Percentiles rank a stretch among this genome's conserved stretches.
phyloP scores from a whole-genome alignment of 2,797 vertebrate genomes.

The Odontamblyopus lacepedii region DNA sequence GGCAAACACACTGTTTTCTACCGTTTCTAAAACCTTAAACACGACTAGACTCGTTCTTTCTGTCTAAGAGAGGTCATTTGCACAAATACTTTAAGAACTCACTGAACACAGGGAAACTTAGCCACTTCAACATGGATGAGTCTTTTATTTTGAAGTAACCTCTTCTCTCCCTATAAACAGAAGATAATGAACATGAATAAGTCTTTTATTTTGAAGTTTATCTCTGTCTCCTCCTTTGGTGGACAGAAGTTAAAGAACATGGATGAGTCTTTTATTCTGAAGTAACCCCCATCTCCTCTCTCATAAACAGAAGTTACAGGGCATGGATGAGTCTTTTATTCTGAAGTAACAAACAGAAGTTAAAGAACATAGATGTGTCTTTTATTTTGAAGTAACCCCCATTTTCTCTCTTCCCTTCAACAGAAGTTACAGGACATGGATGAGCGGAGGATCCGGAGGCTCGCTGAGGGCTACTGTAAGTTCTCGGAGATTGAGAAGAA shows the following conservation, averaged over 20 bases:
- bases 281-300: background rate
- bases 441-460: conserved; percentile 85
- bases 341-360: conserved; percentile 77
- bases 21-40: no score
- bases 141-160: no score
- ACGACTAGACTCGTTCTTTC: no score
- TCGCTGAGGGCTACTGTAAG: conserved; percentile 88
- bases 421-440: conserved; percentile 97
- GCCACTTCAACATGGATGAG: conserved; percentile 83
- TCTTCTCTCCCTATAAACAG: conserved; percentile 61
- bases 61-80: no score
- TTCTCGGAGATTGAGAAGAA: conserved; percentile 92
- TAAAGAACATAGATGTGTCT: conserved; percentile 91
- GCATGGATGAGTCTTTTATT: conserved; percentile 84
- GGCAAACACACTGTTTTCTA: no score
- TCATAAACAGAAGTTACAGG: conserved; percentile 88
- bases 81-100: no score
- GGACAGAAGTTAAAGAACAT: conserved; percentile 92
- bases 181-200: conserved; percentile 96
- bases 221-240: conserved; percentile 2
- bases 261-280: conserved; percentile 77
- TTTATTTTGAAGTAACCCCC: background rate
- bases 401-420: conserved; percentile 24
- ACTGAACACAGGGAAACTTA: no score
- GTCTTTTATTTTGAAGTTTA: conserved; percentile 6